phyloP scores from a whole-genome alignment of 2,113 vertebrate genomes.

The Triplophysa rosa region DNA sequence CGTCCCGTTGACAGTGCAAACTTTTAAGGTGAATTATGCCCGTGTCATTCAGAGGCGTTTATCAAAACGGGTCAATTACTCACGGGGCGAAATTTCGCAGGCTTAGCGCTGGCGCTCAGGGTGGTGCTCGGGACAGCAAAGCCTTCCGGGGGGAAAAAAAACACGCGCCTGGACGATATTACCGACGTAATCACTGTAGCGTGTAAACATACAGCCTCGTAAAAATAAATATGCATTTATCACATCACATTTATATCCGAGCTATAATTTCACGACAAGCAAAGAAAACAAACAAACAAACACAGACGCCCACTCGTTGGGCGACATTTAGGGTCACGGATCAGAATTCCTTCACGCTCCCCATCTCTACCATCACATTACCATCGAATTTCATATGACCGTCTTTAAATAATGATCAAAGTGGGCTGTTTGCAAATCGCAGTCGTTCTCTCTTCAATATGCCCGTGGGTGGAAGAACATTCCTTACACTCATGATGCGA shows the following conservation, averaged over 20 bases:
- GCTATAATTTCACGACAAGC: slow-evolving; percentile 15
- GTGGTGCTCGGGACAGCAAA: not conserved
- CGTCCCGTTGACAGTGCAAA: slow-evolving; percentile 75
- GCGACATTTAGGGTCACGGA: slow-evolving; percentile 37
- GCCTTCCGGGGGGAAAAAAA: not conserved
- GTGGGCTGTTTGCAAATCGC: slow-evolving; percentile 58
- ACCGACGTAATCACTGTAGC: not conserved
- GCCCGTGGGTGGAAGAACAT: slow-evolving; percentile 65
- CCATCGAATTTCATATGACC: slow-evolving; percentile 44
- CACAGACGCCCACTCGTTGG: not conserved
- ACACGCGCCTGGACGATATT: not conserved
- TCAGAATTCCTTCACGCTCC: slow-evolving; percentile 9
- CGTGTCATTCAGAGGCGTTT: slow-evolving; percentile 73
- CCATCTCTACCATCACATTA: slow-evolving; percentile 32
- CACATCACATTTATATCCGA: not conserved
- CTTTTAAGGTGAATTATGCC: slow-evolving; percentile 78
- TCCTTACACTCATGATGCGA: slow-evolving; percentile 64
- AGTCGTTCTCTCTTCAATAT: slow-evolving; percentile 51
- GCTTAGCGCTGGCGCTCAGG: slow-evolving; percentile 46
- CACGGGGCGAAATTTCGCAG: slow-evolving; percentile 65
- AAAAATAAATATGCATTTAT: slow-evolving; percentile 9
- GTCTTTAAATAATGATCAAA: slow-evolving; percentile 64
- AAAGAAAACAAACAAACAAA: slow-evolving; percentile 22
- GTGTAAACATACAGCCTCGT: not conserved
- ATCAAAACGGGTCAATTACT: slow-evolving; percentile 77